Conservation (phyloP, 1,140 invertebrate species). For the Cyclina sinensis region DNA sequence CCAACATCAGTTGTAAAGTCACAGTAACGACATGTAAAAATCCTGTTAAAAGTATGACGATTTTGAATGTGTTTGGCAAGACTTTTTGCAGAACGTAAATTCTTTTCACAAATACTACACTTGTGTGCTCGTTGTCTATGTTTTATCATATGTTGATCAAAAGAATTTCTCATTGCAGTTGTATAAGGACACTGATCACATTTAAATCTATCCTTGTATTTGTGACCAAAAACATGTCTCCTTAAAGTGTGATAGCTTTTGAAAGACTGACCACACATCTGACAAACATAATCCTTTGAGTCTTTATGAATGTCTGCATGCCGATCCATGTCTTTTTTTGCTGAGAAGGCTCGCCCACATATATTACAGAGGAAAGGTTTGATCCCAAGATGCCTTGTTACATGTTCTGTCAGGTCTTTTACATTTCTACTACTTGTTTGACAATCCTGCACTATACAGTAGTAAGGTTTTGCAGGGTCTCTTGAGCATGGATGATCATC, state of each 20-base stretch:
- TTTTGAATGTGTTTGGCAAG: constrained; percentile 47
- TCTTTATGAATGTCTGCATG: constrained; percentile 50
- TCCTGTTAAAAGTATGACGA: constrained; percentile 50
- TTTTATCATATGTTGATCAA: constrained; percentile 44
- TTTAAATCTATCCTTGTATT: constrained; percentile 42
- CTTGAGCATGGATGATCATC: constrained; percentile 42
- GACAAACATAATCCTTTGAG: constrained; percentile 41
- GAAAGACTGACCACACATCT: background rate
- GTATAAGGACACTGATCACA: constrained; percentile 40
- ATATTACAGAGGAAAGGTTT: constrained; percentile 60
- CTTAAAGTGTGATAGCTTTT: constrained; percentile 25
- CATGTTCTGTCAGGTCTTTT: constrained; percentile 55
- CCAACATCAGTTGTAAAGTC: constrained; percentile 55
- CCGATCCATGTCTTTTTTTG: constrained; percentile 53
- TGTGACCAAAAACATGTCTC: constrained; percentile 44
- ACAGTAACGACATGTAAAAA: constrained; percentile 50
- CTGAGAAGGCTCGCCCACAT: constrained; percentile 50
- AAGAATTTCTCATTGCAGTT: constrained; percentile 26
- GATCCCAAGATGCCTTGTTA: constrained; percentile 48
- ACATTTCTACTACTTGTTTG: constrained; percentile 25
- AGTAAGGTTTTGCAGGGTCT: constrained; percentile 31
- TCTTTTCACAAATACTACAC: constrained; percentile 50
- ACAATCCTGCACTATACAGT: constrained; percentile 28
- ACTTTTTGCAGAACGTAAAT: constrained; percentile 38
- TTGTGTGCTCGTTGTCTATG: constrained; percentile 9